Percentiles rank a stretch among this genome's conserved stretches.
Conservation (phyloP, 2,797 vertebrate species). For the Myiothlypis coronata region DNA sequence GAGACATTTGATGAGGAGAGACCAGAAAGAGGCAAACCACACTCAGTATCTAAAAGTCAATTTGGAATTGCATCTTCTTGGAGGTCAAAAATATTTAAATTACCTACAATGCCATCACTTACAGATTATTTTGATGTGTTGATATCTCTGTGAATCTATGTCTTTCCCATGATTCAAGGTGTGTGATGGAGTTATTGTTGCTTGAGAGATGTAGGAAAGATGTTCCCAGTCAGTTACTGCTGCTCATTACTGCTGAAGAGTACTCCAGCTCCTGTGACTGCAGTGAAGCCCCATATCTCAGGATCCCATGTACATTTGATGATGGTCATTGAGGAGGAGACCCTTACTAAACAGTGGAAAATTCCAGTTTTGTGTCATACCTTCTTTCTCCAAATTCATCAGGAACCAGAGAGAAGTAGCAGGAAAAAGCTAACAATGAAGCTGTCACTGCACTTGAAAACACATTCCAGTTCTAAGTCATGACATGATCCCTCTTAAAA, state of each 20-base stretch:
- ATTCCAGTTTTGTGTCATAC: background rate
- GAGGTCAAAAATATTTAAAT: background rate
- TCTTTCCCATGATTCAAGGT: background rate
- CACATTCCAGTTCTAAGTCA: background rate
- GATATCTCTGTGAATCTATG: background rate
- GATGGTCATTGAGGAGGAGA: background rate
- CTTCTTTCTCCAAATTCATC: background rate
- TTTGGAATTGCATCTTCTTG: background rate
- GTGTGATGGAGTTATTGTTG: background rate
- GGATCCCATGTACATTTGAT: rapidly evolving
- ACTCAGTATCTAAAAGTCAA: background rate
- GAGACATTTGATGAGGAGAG: background rate
- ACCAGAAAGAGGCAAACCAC: background rate
- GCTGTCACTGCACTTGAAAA: background rate
- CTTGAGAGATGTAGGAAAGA: background rate
- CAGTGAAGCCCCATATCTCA: background rate
- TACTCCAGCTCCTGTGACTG: background rate
- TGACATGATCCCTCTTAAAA: background rate
- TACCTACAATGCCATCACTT: background rate
- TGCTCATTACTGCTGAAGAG: background rate
- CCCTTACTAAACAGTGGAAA: background rate
- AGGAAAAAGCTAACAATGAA: background rate
- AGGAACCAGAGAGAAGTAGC: background rate
- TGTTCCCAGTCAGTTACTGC: background rate
- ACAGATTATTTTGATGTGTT: background rate